A percentile compares a stretch with the other conserved stretches of the same genome.
Conservation (phyloP, 2,113 vertebrate species). For the Casuarius casuarius region DNA sequence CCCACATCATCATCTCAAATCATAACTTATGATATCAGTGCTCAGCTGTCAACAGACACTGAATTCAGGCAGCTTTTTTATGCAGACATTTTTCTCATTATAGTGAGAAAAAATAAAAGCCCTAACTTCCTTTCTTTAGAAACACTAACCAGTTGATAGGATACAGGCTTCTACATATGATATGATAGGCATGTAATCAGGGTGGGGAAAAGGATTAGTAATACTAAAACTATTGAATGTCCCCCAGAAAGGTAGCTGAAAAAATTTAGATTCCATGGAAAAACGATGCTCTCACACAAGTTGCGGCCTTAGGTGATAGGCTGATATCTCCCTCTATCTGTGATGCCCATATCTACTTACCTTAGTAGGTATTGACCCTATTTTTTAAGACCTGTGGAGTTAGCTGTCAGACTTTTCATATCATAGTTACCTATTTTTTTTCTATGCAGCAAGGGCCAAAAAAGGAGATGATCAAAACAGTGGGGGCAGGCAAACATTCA, state of each 20-base stretch:
- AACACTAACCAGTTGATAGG: neutral
- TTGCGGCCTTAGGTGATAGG: neutral
- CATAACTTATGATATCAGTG: neutral
- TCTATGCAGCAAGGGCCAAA: neutral
- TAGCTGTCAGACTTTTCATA: neutral
- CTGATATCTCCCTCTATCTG: neutral
- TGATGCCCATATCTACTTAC: neutral
- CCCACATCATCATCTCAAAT: slow-evolving; percentile 26
- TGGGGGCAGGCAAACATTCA: neutral
- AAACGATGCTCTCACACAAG: neutral
- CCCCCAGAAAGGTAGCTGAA: neutral
- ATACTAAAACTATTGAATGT: neutral
- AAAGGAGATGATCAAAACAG: neutral
- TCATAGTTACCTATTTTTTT: neutral
- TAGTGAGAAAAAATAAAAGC: neutral
- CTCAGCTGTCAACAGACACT: neutral
- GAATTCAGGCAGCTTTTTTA: neutral
- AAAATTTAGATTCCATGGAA: neutral
- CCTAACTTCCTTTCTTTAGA: neutral
- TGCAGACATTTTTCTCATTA: neutral
- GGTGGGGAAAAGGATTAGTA: neutral
- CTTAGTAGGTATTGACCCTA: neutral
- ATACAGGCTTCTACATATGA: neutral
- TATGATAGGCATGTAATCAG: neutral
- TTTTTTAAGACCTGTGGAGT: neutral